phyloP scores from a whole-genome alignment of 2,113 vertebrate species.

The Oryzias javanicus region DNA sequence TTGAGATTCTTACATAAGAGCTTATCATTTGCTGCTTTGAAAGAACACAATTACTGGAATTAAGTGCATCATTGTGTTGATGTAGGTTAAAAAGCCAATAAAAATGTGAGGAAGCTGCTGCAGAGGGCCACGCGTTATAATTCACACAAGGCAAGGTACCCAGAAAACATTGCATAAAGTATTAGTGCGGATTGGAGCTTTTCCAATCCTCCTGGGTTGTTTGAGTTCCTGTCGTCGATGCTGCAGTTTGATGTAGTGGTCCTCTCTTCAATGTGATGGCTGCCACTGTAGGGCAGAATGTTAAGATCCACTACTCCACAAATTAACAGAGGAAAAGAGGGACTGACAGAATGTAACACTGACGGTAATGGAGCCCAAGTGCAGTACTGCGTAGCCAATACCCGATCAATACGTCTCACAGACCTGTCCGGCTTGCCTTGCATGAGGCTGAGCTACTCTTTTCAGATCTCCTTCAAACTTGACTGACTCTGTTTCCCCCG shows the following conservation, averaged over 20 bases:
- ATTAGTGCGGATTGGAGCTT: slow-evolving; percentile 9
- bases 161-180: slow-evolving; percentile 8
- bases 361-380: slow-evolving; percentile 54
- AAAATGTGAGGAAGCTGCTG: slow-evolving; percentile 10
- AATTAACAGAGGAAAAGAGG: slow-evolving; percentile 62
- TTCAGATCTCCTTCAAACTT: slow-evolving; percentile 64
- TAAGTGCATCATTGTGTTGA: background rate
- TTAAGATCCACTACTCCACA: slow-evolving; percentile 47
- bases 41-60: slow-evolving; percentile 33
- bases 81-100: background rate
- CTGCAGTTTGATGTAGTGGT: slow-evolving; percentile 55
- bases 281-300: slow-evolving; percentile 39
- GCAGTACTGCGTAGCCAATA: slow-evolving; percentile 53
- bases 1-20: slow-evolving; percentile 8
- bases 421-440: slow-evolving; percentile 39
- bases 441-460: slow-evolving; percentile 34
- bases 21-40: slow-evolving; percentile 48
- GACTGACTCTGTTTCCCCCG: slow-evolving; percentile 42
- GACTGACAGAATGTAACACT: slow-evolving; percentile 53
- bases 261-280: slow-evolving; percentile 49
- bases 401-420: slow-evolving; percentile 62
- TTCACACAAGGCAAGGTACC: slow-evolving; percentile 8
- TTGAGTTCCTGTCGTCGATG: slow-evolving; percentile 43
- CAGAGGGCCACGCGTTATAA: slow-evolving; percentile 33
- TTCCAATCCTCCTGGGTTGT: slow-evolving; percentile 10